These are phyloP conservation scores for Cephonodes hylas DNA, from an alignment of 2,888 invertebrate species.

Conservation along the genomic window DNA sequence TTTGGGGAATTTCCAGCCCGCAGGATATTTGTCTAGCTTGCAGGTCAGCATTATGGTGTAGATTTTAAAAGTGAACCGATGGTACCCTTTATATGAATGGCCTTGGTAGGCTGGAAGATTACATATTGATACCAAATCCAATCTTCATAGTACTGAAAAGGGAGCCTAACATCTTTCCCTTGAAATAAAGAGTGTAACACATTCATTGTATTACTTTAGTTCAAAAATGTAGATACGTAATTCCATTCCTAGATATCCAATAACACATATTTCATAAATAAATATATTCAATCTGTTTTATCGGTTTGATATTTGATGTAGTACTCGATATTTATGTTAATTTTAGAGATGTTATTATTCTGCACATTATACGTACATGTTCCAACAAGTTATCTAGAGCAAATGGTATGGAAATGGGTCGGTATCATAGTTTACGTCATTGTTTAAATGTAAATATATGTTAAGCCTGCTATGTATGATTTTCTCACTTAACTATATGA, in stretches of 20 bases:
- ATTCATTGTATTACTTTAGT: not conserved
- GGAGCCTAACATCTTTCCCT: too few species aligned
- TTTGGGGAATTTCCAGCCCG: too few species aligned
- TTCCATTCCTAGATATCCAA: not conserved
- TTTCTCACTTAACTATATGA: not conserved
- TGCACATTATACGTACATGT: not conserved
- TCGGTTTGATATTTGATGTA: not conserved
- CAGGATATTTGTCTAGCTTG: too few species aligned
- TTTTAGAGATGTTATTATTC: not conserved
- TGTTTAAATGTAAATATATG: not conserved
- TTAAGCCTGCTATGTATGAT: not conserved
- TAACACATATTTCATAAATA: not conserved
- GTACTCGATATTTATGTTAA: not conserved
- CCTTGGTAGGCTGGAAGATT: too few species aligned
- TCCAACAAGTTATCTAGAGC: not conserved
- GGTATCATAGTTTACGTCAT: not conserved
- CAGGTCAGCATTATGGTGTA: too few species aligned
- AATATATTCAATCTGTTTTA: not conserved
- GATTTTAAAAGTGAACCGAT: too few species aligned
- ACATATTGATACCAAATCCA: too few species aligned
- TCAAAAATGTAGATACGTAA: not conserved
- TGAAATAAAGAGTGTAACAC: too few species aligned
- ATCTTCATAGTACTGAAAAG: too few species aligned
- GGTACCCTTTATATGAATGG: too few species aligned
- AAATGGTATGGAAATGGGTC: not conserved